Percentiles rank a stretch among this genome's conserved stretches.
These are phyloP conservation scores for Hippocampus abdominalis DNA, from an alignment of 2,113 vertebrate species.

Conservation along the genomic window DNA sequence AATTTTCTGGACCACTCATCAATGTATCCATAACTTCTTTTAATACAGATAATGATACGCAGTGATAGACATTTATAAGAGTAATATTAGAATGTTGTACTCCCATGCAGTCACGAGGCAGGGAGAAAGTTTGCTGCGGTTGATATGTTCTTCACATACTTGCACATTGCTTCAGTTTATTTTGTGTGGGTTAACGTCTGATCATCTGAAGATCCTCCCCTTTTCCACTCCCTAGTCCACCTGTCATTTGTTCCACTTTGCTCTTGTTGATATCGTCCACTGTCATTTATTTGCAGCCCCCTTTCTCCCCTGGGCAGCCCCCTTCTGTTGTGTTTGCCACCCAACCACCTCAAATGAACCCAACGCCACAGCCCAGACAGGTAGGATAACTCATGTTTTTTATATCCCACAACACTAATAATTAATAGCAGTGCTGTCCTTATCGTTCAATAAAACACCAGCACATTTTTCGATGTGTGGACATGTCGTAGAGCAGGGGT, in stretches of 20 bases:
- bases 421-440: too few species aligned
- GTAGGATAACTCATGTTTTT: conserved; percentile 67
- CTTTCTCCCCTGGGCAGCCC: conserved; percentile 85
- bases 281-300: conserved; percentile 74
- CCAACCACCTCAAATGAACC: conserved; percentile 94
- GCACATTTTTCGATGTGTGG: too few species aligned
- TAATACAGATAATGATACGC: too few species aligned
- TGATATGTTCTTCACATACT: background rate
- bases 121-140: background rate
- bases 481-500: too few species aligned
- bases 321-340: conserved; percentile 90
- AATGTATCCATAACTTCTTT: too few species aligned
- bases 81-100: background rate
- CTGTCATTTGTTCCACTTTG: background rate
- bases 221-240: background rate
- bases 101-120: background rate
- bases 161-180: background rate
- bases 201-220: background rate
- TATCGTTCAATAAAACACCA: too few species aligned
- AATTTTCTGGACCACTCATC: too few species aligned
- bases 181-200: background rate
- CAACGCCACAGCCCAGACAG: conserved; percentile 88
- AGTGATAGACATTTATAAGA: background rate
- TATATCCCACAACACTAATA: background rate
- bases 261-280: conserved; percentile 25